phyloP scores from a whole-genome alignment of 1,140 invertebrate genomes.

The Bombus polaris region DNA sequence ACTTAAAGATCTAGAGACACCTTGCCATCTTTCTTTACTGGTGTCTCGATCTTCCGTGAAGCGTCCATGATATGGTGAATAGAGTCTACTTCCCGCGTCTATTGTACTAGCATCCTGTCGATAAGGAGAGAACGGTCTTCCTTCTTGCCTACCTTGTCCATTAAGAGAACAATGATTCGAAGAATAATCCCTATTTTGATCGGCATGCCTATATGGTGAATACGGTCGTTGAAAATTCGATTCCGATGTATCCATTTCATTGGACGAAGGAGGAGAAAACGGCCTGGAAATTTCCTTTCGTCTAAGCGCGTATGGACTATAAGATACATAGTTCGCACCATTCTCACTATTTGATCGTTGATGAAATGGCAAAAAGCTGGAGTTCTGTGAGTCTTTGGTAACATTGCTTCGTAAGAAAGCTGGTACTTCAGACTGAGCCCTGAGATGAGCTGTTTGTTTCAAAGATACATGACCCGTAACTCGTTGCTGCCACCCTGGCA shows the following conservation, averaged over 20 bases:
- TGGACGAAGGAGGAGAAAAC: constrained; percentile 72
- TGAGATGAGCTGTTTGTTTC: constrained; percentile 76
- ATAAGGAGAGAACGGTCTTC: constrained; percentile 72
- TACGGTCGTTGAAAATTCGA: constrained; percentile 64
- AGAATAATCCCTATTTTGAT: constrained; percentile 67
- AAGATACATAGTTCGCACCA: constrained; percentile 76
- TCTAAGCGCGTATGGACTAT: constrained; percentile 79
- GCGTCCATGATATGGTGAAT: constrained; percentile 73
- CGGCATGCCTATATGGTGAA: constrained; percentile 71
- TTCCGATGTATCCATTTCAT: constrained; percentile 61
- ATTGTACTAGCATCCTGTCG: constrained; percentile 58
- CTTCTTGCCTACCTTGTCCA: constrained; percentile 69
- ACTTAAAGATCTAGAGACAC: constrained; percentile 77
- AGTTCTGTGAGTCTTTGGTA: constrained; percentile 73
- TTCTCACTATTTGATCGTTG: constrained; percentile 77
- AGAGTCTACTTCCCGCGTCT: constrained; percentile 59
- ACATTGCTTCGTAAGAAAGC: constrained; percentile 70
- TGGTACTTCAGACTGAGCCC: constrained; percentile 72
- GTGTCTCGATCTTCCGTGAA: constrained; percentile 73
- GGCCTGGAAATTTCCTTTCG: constrained; percentile 76
- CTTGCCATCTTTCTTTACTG: constrained; percentile 76
- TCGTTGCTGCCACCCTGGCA: constrained; percentile 68
- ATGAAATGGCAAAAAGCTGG: constrained; percentile 71
- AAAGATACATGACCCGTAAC: constrained; percentile 77
- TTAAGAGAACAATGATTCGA: constrained; percentile 67